Conservation (phyloP, 2,797 vertebrate genomes). For the Petrocephalus schoutedeni region DNA sequence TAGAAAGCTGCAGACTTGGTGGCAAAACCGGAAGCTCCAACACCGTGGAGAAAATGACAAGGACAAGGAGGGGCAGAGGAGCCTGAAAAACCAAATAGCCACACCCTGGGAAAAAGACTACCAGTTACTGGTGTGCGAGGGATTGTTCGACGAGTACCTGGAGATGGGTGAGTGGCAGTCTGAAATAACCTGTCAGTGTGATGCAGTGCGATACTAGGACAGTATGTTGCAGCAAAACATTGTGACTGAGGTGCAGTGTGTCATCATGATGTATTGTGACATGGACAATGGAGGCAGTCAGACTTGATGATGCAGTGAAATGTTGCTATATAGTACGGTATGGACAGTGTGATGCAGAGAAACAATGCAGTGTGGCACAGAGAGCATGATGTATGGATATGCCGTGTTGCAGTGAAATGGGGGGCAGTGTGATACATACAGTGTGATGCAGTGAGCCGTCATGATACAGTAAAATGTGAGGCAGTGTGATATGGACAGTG, state of each 20-base stretch:
- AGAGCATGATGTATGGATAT: too few species aligned
- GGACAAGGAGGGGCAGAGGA: accelerated
- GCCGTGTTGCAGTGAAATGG: too few species aligned
- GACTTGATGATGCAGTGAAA: neutral
- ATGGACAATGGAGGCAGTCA: neutral
- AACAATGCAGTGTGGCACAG: neutral
- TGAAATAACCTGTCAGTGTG: neutral
- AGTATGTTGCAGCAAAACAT: neutral
- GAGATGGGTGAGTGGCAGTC: constrained; percentile 44
- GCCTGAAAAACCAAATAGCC: neutral
- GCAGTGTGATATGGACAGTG: neutral
- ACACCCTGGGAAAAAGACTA: constrained; percentile 42
- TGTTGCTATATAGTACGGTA: neutral
- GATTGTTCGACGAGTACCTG: constrained; percentile 48
- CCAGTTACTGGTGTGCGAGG: constrained; percentile 37
- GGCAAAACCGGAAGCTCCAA: constrained; percentile 27
- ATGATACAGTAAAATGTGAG: neutral
- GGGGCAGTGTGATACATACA: neutral
- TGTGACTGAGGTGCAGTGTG: neutral
- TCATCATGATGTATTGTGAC: neutral
- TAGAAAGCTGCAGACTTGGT: constrained; percentile 49
- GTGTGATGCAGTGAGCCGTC: neutral
- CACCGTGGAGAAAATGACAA: neutral
- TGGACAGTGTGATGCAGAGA: neutral
- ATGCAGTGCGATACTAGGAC: neutral